These are phyloP conservation scores for Delphinus delphis DNA, from an alignment of 2,113 vertebrate genomes.

Conservation along the genomic window DNA sequence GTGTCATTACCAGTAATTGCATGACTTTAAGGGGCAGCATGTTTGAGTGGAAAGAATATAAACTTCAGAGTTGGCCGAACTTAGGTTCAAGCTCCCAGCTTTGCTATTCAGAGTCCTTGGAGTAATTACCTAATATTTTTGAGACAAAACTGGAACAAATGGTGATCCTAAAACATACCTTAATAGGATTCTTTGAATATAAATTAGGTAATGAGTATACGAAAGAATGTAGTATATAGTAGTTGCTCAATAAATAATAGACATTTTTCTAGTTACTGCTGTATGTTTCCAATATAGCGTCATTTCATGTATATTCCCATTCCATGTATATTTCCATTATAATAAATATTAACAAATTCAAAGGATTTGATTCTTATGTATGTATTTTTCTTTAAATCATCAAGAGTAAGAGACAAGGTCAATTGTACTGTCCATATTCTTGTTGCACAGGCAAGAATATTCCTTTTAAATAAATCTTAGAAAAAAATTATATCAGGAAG, in stretches of 20 bases:
- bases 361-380: background rate
- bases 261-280: conserved; percentile 26
- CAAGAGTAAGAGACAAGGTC: background rate
- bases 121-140: background rate
- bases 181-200: background rate
- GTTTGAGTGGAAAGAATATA: background rate
- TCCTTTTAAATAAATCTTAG: conserved; percentile 12
- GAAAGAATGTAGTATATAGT: background rate
- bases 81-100: background rate
- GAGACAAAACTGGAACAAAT: background rate
- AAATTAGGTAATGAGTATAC: background rate
- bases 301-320: background rate
- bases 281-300: background rate
- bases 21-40: background rate
- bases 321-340: background rate
- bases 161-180: background rate
- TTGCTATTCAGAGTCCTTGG: background rate
- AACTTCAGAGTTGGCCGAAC: background rate
- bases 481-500: background rate
- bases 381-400: conserved; percentile 25
- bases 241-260: conserved; percentile 6
- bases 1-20: background rate
- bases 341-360: conserved; percentile 12
- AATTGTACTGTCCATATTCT: background rate
- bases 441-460: background rate